Evolutionary conservation across 1,140 invertebrate species (phyloP).

Genomic region (Philaenus spumarius): DNA sequence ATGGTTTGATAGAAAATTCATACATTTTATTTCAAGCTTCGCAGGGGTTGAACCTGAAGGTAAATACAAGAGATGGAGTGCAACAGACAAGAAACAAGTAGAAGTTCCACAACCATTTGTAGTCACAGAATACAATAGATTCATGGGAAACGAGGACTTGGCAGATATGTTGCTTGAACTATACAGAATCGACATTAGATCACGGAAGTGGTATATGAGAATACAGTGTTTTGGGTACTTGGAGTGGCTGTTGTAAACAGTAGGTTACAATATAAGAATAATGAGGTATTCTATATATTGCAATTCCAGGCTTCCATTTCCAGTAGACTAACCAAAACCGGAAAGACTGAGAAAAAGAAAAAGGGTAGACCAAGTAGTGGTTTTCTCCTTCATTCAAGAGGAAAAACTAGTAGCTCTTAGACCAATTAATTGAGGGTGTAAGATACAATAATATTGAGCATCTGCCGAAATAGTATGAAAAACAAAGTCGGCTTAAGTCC

Average conservation of each 20-base stretch:
- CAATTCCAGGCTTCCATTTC: no score
- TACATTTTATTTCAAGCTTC: constrained; percentile 14
- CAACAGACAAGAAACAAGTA: constrained; percentile 19
- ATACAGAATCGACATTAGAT: constrained; percentile 24
- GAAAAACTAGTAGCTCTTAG: no score
- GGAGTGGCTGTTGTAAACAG: constrained; percentile 25
- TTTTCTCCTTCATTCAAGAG: no score
- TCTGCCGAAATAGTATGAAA: no score
- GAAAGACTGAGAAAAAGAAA: no score
- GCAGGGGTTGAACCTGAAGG: constrained; percentile 12
- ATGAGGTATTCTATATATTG: no score
- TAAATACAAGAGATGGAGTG: constrained; percentile 16
- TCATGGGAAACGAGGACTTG: constrained; percentile 33
- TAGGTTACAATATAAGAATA: constrained; percentile 22
- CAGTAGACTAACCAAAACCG: no score
- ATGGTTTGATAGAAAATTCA: constrained; percentile 21
- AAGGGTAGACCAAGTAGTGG: no score
- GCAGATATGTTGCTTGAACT: constrained; percentile 25
- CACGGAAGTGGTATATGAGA: constrained; percentile 29
- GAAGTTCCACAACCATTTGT: constrained; percentile 15
- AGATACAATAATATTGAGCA: no score
- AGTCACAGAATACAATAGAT: constrained; percentile 28
- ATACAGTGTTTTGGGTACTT: constrained; percentile 26
- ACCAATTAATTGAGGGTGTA: no score
- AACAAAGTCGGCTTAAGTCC: no score